Evolutionary conservation across 1,140 invertebrate genomes (phyloP), one percentile per base, ranked within the genome.

Genomic region (Drosophila pectinifera): DNA sequence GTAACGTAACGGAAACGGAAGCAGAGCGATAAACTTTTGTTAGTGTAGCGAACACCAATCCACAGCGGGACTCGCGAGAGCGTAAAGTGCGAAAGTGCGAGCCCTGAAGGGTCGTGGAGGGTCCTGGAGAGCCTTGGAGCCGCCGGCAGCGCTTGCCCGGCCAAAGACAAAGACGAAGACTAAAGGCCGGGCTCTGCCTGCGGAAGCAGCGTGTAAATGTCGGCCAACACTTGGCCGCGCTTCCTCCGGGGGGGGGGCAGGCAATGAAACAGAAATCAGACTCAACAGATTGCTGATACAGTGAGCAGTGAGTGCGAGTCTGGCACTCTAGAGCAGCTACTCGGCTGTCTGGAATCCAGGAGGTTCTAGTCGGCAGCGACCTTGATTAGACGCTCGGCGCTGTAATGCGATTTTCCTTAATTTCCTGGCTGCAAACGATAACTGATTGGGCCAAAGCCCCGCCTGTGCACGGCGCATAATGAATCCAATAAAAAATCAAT

Each of bases 11-110:
- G 84, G 84, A 89, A 89, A 73, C 80, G 84, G 77, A 89, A 89
- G 80, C 69, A 84, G 77, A 89, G 84, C 84, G 84, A 89, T 89
- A 89, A 90, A 89, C 80, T 89, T 89, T 80, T 84, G 84, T 89
- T 89, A 85, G 77, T 77, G 77, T 73, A 69, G 58, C 54, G 39
- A 16, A 49, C 69, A 63, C 63, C 82, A 85, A 81, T 81, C 69
- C 82, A 45, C 58, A 53, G 75, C 16, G 48, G 39, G 53, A 64
- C 68, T 72, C 64, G 78, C 74, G 79, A 68, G 79, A 88, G 84
- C 79, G 67, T 67, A 77, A 89, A 86, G 83, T 88, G 83, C 76
- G 76, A 86, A 88, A 88, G 69, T 70, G 83, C 67, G 68, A 77
- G 57, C 59, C 42, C 59, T 43, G 49, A 53, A 53, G 49, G 49